phyloP scores from a whole-genome alignment of 2,888 invertebrate genomes.

The Chrysopilus asiliformis region DNA sequence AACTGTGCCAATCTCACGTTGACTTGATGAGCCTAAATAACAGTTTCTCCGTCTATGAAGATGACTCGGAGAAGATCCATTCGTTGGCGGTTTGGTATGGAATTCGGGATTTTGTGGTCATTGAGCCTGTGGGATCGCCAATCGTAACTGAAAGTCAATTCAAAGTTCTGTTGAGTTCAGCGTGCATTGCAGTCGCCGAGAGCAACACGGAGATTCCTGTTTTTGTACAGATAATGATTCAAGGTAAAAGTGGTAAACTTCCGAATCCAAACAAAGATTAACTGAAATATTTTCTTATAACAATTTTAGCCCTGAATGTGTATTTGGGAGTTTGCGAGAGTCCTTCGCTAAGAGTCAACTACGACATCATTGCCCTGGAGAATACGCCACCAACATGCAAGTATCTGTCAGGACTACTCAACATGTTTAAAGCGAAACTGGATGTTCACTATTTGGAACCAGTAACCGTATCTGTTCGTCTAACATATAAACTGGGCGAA shows the following conservation, averaged over 20 bases:
- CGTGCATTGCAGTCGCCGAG: conserved; percentile 70
- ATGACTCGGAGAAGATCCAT: conserved; percentile 38
- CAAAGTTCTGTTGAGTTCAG: conserved; percentile 67
- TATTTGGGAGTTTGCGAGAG: conserved; percentile 70
- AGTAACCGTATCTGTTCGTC: conserved; percentile 51
- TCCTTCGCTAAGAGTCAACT: conserved; percentile 63
- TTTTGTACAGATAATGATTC: conserved; percentile 80
- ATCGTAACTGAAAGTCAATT: conserved; percentile 57
- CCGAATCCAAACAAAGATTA: conserved; percentile 42
- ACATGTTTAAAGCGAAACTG: conserved; percentile 82
- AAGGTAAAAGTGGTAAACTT: too few relatives aligned
- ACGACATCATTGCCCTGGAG: conserved; percentile 79
- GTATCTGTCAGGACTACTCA: conserved; percentile 68
- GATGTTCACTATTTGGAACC: conserved; percentile 45
- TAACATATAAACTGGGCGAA: conserved; percentile 44
- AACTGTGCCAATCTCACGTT: conserved; percentile 41
- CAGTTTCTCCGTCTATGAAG: conserved; percentile 45
- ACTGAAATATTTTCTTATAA: neutral
- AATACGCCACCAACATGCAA: conserved; percentile 66
- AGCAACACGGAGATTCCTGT: conserved; percentile 68
- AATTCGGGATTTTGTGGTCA: conserved; percentile 64
- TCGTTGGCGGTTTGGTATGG: conserved; percentile 65
- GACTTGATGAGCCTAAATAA: conserved; percentile 43
- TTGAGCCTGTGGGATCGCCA: conserved; percentile 47
- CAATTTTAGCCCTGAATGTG: too few relatives aligned